Percentiles rank a stretch among this genome's conserved stretches.
These are phyloP conservation scores for Aphidius ervi DNA, from an alignment of 1,140 invertebrate genomes.

Conservation along the genomic window DNA sequence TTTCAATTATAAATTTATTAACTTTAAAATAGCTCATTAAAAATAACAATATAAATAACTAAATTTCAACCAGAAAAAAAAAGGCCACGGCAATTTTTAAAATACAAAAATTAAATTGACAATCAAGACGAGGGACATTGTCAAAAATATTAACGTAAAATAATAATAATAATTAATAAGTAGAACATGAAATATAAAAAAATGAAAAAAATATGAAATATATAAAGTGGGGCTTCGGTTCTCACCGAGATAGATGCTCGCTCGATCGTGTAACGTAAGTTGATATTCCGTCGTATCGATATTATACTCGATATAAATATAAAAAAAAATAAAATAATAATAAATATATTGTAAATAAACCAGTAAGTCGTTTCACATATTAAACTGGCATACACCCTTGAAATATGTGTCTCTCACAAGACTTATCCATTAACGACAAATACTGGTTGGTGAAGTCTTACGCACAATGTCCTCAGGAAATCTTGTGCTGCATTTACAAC, in stretches of 20 bases:
- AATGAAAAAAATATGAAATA: conserved; percentile 8
- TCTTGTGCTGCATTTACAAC: conserved; percentile 14
- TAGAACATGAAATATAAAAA: background rate
- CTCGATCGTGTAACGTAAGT: conserved; percentile 45
- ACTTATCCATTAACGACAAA: too few species aligned
- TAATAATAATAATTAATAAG: too few species aligned
- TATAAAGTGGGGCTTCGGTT: conserved; percentile 40
- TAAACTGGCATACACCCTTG: conserved; percentile 5
- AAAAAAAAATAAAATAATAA: background rate
- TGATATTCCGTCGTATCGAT: conserved; percentile 44
- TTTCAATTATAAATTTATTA: too few species aligned
- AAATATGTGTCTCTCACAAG: background rate
- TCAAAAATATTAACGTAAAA: too few species aligned
- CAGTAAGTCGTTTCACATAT: conserved; percentile 14
- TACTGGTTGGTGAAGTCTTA: conserved; percentile 34
- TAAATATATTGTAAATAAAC: background rate
- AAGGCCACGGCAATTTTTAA: too few species aligned
- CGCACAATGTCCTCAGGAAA: conserved; percentile 34
- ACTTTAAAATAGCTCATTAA: too few species aligned
- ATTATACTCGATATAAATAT: conserved; percentile 27
- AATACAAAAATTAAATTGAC: too few species aligned
- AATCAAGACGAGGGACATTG: too few species aligned
- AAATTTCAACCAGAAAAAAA: too few species aligned
- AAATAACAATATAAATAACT: too few species aligned
- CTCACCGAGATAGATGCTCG: conserved; percentile 45